Evolutionary conservation across 2,888 invertebrate genomes (phyloP), one percentile per base, ranked within the genome.

Genomic region (Galeopsomyia nigrocyanea): DNA sequence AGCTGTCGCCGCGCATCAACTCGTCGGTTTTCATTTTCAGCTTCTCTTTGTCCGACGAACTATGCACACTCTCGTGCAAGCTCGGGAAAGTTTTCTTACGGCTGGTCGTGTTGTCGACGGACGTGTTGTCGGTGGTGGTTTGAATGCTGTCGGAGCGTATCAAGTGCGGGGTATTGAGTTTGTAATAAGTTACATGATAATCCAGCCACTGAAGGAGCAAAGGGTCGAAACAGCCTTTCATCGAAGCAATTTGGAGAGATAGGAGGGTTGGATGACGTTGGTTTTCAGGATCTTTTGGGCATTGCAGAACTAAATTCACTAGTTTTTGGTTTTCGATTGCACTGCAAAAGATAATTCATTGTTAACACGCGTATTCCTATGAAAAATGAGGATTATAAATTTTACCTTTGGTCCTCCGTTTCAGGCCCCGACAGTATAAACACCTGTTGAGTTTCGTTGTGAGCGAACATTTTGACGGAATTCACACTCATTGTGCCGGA

Each of bases 151-250:
- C 80, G 6, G 72, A 64, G 22, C 77, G 80, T 16, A 78, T 55
- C 5, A 70, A 71, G n/a, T 77, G 55, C 7, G 76, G 75, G 19
- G 70, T 74, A 61, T 80, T 80, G 21, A 81, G 77, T 71, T 82
- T 82, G 46, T 82, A 80, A 68, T 81, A 82, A n/a, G 79, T 79
- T 16, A 82, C 79, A 22, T 86, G 86, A 82, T 92, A 93, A 0
- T 90, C 87, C n/a, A 93, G 83, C 90, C 91, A 93, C 53, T 89
- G 87, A 64, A 90, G 88, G 14, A 93, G 82, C n/a, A 92, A 84
- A 0, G 92, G 92, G 83, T 93, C 92, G 0, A 92, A 80, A 47
- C 89, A 89, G 50, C 89, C 85, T 76, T 88, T 84, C 71, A 89
- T 88, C 80, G 89, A 88, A 74, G 88, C 86, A 10, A 89, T 75